Percentiles rank a stretch among this genome's conserved stretches.
phyloP scores from a whole-genome alignment of 2,888 invertebrate genomes.

The Callyntrura sp. region DNA sequence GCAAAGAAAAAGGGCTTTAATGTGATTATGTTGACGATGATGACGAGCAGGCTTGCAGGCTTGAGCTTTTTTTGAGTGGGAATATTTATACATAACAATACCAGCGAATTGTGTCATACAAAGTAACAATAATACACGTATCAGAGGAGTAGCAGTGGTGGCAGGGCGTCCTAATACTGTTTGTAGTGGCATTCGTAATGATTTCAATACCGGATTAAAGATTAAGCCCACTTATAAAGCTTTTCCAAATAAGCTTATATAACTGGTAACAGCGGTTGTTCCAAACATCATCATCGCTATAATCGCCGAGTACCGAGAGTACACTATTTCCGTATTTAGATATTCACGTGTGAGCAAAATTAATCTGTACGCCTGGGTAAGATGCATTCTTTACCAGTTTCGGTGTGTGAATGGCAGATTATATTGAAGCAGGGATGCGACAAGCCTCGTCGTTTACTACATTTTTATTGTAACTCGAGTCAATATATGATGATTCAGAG shows the following conservation, averaged over 20 bases:
- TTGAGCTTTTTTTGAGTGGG: slow-evolving; percentile 58
- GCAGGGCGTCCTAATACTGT: neutral
- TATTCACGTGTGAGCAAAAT: slow-evolving; percentile 7
- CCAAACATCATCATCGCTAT: slow-evolving; percentile 12
- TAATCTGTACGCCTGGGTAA: slow-evolving; percentile 4
- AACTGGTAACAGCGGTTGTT: slow-evolving; percentile 46
- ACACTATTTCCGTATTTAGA: slow-evolving; percentile 52
- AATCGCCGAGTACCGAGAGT: neutral
- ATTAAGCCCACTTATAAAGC: slow-evolving; percentile 62
- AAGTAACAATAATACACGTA: slow-evolving; percentile 5
- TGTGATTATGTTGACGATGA: slow-evolving; percentile 55
- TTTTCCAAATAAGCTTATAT: slow-evolving; percentile 50
- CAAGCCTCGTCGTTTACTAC: neutral
- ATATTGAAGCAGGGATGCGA: neutral
- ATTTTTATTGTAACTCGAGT: slow-evolving; percentile 27
- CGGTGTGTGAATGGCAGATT: slow-evolving; percentile 26
- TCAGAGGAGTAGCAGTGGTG: slow-evolving; percentile 3
- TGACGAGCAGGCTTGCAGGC: slow-evolving; percentile 56
- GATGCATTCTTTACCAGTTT: neutral
- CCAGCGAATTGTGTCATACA: slow-evolving; percentile 48
- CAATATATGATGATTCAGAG: slow-evolving; percentile 54
- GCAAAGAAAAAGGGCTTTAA: slow-evolving; percentile 65
- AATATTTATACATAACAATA: slow-evolving; percentile 53
- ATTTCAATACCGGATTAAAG: slow-evolving; percentile 67
- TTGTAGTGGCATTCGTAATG: slow-evolving; percentile 56